Base-by-base conservation (phyloP, 2,113 vertebrate genomes). In the Podarcis cretensis region DNA sequence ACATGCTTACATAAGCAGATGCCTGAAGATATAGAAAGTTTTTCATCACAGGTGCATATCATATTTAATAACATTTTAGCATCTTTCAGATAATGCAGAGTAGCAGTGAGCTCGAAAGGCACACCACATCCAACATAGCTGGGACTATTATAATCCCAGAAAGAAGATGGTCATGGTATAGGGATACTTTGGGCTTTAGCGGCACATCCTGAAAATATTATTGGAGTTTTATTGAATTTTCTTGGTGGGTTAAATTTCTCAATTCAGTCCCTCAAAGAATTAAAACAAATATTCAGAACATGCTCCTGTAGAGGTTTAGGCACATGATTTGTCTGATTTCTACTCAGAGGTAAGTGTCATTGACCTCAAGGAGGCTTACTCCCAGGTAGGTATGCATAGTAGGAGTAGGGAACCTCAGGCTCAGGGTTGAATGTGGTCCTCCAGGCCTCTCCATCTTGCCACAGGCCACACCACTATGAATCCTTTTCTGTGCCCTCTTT, bases 311-410 rank as follows among this genome's bases (percentile, higher is more conserved):
- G 59, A 37, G 75, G 48, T 25, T 80, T 86, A 79, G n/a, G 75
- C 84, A 89, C 75, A 76, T 32, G 2, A 81, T 87, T 80, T 9
- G 5, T 37, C 21, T 89, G 74, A 40, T 76, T 80, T 69, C 68
- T 69, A 69, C 68, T 30, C 68, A 69, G 9, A 69, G 43, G 37
- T 32, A 75, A 35, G 32, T 37, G n/a, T 3, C 32, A 75, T 20
- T 35, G 32, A 74, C 13, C n/a, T 69, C 27, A 69, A 30, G 10
- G 59, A 63, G 10, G 48, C 48, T 54, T 54, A 54, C 48, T 54
- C 48, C 48, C 48, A 54, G 48, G 8, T 63, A 63, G 13, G 18
- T 63, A 18, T 63, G 59, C 18, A 63, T 63, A 63, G 59, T 18
- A 20, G 59, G 59, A 63, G 59, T 54, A 54, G 48, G 48, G 48